Base-by-base conservation (phyloP, 1,140 invertebrate species). In the Sycobia sp. region DNA sequence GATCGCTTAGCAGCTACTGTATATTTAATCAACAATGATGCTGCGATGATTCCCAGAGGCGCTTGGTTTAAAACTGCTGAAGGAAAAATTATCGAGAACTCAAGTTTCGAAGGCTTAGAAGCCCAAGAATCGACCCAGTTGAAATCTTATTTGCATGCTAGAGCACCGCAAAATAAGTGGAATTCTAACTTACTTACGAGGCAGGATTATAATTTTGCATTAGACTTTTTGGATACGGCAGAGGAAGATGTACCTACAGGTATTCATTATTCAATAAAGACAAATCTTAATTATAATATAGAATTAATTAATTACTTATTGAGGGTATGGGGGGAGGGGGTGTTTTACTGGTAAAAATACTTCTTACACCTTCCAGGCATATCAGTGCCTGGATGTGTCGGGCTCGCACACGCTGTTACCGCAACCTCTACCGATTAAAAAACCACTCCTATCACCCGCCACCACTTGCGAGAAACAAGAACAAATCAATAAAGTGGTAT, bases 161-260 rank as follows among this genome's bases (percentile, higher is more conserved):
- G 90, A 67, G 69, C 74, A 7, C 86, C 90, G 0, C 83, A 85
- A 16, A 82, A 87, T 53, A 88, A 88, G 66, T 89, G 88, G 82
- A 91, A 90, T 59, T 84, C 85, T 0, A 92, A 92, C 81, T 80
- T 90, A 34, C 76, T 89, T 0, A 89, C 86, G 1, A 83, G 88
- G 60, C 78, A 81, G 41, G 89, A 92, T 76, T 92, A 92, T 65
- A 91, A 91, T 77, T 91, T 89, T 66, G 85, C 89, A 5, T 81
- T 89, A 55, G 91, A 93, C 76, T 92, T 92, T 73, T 74, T 92
- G 32, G 90, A 92, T 71, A 85, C 88, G 1, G 84, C 90, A 14
- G 88, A 89, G 61, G 76, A 80, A 63, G 88, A 90, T 68, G 81
- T 87, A 16, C 89, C 89, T 0, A 77, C 79, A 68, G 86, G 83